phyloP scores from a whole-genome alignment of 2,113 vertebrate genomes.

The Thinocorus orbignyianus region DNA sequence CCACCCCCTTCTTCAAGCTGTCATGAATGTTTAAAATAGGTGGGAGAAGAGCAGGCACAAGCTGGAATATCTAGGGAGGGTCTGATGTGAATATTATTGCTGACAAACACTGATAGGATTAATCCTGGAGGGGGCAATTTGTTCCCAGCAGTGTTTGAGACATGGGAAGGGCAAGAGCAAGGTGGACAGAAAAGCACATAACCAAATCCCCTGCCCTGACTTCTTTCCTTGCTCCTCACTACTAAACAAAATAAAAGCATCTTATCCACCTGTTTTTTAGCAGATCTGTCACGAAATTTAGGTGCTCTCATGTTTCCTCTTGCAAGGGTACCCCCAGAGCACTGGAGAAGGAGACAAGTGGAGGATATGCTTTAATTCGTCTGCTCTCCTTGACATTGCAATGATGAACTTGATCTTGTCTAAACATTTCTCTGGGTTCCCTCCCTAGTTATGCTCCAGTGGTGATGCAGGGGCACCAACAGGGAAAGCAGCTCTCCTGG shows the following conservation, averaged over 20 bases:
- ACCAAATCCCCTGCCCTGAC: neutral
- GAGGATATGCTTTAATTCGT: neutral
- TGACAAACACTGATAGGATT: neutral
- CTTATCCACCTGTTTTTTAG: neutral
- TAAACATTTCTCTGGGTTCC: neutral
- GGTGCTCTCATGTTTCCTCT: neutral
- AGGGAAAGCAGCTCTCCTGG: neutral
- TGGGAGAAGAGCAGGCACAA: neutral
- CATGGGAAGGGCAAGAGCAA: neutral
- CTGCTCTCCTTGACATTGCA: neutral
- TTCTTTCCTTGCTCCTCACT: neutral
- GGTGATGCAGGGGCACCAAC: neutral
- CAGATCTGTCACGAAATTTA: neutral
- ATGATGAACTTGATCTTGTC: neutral
- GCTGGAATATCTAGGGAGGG: neutral
- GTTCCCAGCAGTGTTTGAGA: neutral
- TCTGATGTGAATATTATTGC: neutral
- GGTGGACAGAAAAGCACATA: neutral
- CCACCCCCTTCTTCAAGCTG: slow-evolving; percentile 12
- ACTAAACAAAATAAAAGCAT: neutral
- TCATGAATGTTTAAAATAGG: neutral
- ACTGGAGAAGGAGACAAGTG: neutral
- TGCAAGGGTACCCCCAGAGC: neutral
- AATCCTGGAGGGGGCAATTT: neutral
- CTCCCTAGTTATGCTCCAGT: neutral